Percentiles rank a stretch among this genome's conserved stretches.
phyloP scores from a whole-genome alignment of 2,797 vertebrate species.

The Notoglanidium macrostoma region DNA sequence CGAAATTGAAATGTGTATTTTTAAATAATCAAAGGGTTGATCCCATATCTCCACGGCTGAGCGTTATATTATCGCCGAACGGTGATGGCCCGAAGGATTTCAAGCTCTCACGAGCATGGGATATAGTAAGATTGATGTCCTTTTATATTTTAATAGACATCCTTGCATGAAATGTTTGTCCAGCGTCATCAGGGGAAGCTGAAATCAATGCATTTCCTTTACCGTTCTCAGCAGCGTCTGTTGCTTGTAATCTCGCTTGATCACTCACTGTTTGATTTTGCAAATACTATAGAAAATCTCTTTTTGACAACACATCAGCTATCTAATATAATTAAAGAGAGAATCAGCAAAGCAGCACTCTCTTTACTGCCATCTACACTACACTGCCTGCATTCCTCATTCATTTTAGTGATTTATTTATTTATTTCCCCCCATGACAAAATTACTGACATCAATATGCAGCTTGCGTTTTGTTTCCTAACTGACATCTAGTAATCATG shows the following conservation, averaged over 20 bases:
- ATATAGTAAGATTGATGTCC: background rate
- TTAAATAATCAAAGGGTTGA: background rate
- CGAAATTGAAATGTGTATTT: background rate
- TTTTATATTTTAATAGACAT: background rate
- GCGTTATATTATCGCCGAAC: background rate
- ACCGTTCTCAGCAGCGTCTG: background rate
- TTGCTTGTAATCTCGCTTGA: slow-evolving; percentile 1
- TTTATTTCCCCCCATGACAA: background rate
- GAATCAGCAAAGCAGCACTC: background rate
- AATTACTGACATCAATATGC: slow-evolving; percentile 13
- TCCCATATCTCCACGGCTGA: background rate
- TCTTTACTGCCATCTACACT: background rate
- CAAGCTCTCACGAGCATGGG: too few relatives aligned
- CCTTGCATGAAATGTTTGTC: background rate
- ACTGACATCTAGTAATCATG: slow-evolving; percentile 14
- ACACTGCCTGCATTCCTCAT: background rate
- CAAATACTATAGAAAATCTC: background rate
- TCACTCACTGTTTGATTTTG: background rate
- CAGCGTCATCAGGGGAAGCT: background rate
- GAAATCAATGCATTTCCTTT: background rate
- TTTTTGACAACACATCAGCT: background rate
- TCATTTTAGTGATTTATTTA: background rate
- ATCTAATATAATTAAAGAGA: background rate
- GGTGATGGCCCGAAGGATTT: background rate
- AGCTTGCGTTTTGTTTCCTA: slow-evolving; percentile 7